Evolutionary conservation across 2,888 invertebrate species (phyloP).

Genomic region (Ephialtes manifestator): DNA sequence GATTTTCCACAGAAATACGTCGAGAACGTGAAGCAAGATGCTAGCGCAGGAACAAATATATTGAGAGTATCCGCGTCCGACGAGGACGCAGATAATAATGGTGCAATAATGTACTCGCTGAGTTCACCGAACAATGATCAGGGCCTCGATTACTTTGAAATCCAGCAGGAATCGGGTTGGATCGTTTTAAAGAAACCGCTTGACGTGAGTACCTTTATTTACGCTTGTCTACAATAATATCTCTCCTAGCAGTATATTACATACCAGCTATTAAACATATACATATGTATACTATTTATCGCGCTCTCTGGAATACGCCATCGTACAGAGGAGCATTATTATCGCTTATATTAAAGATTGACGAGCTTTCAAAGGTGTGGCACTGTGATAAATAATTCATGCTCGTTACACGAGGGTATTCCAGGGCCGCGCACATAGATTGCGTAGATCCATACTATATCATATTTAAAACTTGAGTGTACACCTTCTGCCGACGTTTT

Average conservation of each 20-base stretch:
- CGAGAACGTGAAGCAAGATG: conserved; percentile 98
- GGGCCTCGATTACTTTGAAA: conserved; percentile 96
- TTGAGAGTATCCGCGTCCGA: conserved; percentile 98
- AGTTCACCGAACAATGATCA: conserved; percentile 95
- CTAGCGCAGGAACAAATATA: conserved; percentile 97
- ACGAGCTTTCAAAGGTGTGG: neutral
- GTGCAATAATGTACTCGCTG: conserved; percentile 96
- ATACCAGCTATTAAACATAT: conserved; percentile 67
- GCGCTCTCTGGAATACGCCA: conserved; percentile 73
- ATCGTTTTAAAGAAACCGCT: conserved; percentile 97
- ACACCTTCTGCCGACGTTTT: conserved; percentile 84
- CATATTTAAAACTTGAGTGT: conserved; percentile 80
- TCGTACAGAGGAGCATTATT: neutral
- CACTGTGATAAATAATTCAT: neutral
- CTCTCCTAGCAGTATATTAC: conserved; percentile 71
- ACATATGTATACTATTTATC: conserved; percentile 68
- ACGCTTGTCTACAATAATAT: conserved; percentile 57
- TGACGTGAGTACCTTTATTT: conserved; percentile 93
- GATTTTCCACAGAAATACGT: conserved; percentile 93
- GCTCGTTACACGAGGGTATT: conserved; percentile 59
- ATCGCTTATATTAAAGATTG: conserved; percentile 6
- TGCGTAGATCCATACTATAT: conserved; percentile 73
- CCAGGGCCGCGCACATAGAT: conserved; percentile 71
- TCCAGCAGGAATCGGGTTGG: conserved; percentile 99
- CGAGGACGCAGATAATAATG: conserved; percentile 98